Conservation (phyloP, 1,140 invertebrate genomes). For the Neoseiulus cucumeris region DNA sequence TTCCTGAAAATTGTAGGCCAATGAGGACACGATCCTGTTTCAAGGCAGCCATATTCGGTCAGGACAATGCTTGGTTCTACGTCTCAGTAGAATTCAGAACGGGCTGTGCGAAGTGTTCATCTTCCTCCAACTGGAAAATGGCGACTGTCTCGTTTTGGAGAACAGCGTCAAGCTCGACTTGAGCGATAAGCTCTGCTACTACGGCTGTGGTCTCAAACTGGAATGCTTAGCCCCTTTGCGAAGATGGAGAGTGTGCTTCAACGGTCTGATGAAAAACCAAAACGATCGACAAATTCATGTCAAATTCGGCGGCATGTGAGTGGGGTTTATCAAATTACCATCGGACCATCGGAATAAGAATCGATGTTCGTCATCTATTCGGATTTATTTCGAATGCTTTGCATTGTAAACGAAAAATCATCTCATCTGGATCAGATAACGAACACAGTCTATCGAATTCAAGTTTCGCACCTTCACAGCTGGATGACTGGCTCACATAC, state of each 20-base stretch:
- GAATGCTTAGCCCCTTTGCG: neutral
- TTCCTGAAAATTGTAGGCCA: neutral
- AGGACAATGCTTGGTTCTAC: neutral
- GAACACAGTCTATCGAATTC: too few relatives aligned
- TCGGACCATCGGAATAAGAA: too few relatives aligned
- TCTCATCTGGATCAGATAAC: too few relatives aligned
- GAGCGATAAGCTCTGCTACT: neutral
- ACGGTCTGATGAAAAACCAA: neutral
- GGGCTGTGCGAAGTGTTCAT: neutral
- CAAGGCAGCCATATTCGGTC: neutral
- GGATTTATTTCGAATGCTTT: too few relatives aligned
- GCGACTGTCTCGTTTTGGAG: neutral
- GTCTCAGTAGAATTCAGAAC: neutral
- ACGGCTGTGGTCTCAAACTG: neutral
- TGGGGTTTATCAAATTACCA: neutral
- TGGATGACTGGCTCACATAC: neutral
- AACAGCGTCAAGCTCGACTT: neutral
- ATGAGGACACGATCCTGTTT: neutral
- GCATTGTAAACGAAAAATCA: too few relatives aligned
- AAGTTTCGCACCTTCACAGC: neutral
- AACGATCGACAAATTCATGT: neutral
- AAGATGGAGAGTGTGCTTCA: neutral
- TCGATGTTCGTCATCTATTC: too few relatives aligned
- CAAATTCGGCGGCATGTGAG: neutral
- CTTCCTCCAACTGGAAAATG: neutral